Conservation (phyloP, 2,797 vertebrate genomes). For the Leptoclinus maculatus region DNA sequence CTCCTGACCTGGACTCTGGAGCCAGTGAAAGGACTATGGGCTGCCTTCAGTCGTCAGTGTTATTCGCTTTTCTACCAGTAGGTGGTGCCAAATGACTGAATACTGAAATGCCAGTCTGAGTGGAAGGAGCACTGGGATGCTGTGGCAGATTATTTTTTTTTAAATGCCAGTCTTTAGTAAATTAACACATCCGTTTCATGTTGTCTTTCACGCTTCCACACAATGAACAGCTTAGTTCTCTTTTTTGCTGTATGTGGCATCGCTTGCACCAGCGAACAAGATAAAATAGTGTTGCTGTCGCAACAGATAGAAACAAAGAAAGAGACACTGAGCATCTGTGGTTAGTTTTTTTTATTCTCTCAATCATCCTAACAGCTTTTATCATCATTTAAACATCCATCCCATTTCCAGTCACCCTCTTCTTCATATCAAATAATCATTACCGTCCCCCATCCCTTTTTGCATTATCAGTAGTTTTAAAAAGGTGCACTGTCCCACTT, state of each 20-base stretch:
- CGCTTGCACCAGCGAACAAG: not conserved
- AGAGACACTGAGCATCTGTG: constrained; percentile 1
- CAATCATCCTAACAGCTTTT: constrained; percentile 26
- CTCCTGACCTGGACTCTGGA: not conserved
- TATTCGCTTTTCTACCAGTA: constrained; percentile 49
- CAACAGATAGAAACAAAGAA: constrained; percentile 12
- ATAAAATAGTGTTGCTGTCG: not conserved
- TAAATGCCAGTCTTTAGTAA: not conserved
- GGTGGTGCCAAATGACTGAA: constrained; percentile 65
- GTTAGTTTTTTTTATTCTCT: constrained; percentile 69
- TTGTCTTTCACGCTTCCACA: not conserved
- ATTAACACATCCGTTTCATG: not conserved
- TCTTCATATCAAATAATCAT: constrained; percentile 62
- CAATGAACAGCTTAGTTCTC: not conserved
- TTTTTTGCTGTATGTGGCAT: not conserved
- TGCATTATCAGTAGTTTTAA: constrained; percentile 82
- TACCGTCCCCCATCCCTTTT: constrained; percentile 61
- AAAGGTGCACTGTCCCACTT: constrained; percentile 51
- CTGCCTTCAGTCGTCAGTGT: not conserved
- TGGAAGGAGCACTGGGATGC: not conserved
- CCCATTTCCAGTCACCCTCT: constrained; percentile 19
- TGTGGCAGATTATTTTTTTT: not conserved
- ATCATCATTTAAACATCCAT: constrained; percentile 35
- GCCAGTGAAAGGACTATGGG: not conserved
- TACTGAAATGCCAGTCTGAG: not conserved